These are phyloP conservation scores for Leptinotarsa texana DNA, from an alignment of 1,140 invertebrate genomes.

Conservation along the genomic window DNA sequence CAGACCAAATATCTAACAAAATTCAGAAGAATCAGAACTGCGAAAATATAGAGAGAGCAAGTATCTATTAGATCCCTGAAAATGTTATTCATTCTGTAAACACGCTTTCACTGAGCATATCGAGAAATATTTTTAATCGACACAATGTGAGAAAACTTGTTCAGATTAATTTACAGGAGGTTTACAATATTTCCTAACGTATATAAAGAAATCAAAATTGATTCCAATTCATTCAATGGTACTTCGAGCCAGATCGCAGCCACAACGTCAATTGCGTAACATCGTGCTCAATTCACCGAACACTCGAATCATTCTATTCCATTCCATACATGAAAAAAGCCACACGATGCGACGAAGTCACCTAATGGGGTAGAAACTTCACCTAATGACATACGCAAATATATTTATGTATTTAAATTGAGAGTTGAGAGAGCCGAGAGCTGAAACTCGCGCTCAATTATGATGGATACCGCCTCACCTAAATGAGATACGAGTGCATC, in stretches of 20 bases:
- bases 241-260: not conserved
- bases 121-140: too few relatives aligned
- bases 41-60: too few relatives aligned
- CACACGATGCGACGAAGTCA: constrained; percentile 6
- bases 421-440: constrained; percentile 1
- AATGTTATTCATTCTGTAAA: too few relatives aligned
- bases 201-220: too few relatives aligned
- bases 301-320: not conserved
- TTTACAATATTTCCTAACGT: too few relatives aligned
- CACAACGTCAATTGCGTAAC: not conserved
- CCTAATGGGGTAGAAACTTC: constrained; percentile 19
- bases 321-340: not conserved
- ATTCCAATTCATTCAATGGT: too few relatives aligned
- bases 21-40: too few relatives aligned
- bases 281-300: not conserved
- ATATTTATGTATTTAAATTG: constrained; percentile 20
- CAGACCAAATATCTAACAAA: too few relatives aligned
- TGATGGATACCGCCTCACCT: constrained; percentile 8
- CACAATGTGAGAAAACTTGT: too few relatives aligned
- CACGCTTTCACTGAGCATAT: too few relatives aligned
- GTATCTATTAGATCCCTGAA: too few relatives aligned
- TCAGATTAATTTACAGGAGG: too few relatives aligned
- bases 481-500: constrained; percentile 24
- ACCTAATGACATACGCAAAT: constrained; percentile 23
- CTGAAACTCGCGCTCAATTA: constrained; percentile 1